Evolutionary conservation across 2,113 vertebrate genomes (phyloP).

Genomic region (Acanthisitta chloris): DNA sequence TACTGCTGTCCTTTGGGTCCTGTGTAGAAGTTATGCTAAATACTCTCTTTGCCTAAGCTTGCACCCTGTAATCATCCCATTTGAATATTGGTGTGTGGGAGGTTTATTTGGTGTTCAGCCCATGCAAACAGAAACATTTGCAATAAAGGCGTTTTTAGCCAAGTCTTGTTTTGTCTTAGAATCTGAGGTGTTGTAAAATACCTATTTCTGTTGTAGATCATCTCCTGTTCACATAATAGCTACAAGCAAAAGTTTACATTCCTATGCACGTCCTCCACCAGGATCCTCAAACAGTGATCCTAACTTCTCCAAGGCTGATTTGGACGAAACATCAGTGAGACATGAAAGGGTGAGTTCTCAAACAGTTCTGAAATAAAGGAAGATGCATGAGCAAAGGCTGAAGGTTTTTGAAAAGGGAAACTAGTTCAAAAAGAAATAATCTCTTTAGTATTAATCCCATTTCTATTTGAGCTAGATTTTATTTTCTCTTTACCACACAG

Average conservation of each 20-base stretch:
- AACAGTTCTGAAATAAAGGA: background rate
- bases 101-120: background rate
- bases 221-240: constrained; percentile 98
- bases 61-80: background rate
- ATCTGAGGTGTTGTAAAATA: background rate
- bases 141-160: background rate
- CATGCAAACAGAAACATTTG: background rate
- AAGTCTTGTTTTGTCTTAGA: background rate
- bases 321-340: constrained; percentile 79
- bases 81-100: background rate
- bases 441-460: background rate
- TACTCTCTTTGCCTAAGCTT: background rate
- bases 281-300: constrained; percentile 81
- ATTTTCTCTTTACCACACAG: background rate
- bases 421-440: background rate
- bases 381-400: background rate
- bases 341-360: constrained; percentile 77
- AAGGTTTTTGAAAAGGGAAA: background rate
- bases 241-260: constrained; percentile 99
- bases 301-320: constrained; percentile 82
- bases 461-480: background rate
- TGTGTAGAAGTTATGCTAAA: background rate
- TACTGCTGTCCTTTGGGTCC: background rate
- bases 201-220: constrained; percentile 77
- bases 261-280: constrained; percentile 95